A percentile compares a stretch with the other conserved stretches of the same genome.
phyloP scores from a whole-genome alignment of 2,797 vertebrate genomes.

The Argentina silus region DNA sequence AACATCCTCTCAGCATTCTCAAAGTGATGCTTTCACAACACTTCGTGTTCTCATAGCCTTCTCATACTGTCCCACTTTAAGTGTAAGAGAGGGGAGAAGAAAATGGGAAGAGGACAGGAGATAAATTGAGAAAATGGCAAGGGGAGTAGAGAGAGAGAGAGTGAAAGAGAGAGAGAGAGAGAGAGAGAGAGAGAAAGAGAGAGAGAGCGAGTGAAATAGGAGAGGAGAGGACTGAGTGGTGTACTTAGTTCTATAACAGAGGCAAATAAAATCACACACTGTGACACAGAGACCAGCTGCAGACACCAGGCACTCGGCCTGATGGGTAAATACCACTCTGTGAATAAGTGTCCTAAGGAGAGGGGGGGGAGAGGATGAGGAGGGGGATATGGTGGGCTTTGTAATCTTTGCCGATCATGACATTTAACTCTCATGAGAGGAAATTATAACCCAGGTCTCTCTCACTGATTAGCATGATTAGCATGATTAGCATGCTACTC shows the following conservation, averaged over 20 bases:
- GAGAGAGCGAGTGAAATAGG: conserved; percentile 11
- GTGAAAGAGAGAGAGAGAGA: not conserved
- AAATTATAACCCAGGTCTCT: not conserved
- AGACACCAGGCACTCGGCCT: not conserved
- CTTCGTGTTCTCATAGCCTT: not conserved
- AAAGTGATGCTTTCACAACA: not conserved
- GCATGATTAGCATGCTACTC: not conserved
- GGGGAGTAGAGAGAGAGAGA: not conserved
- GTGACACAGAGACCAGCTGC: not conserved
- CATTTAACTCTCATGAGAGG: not conserved
- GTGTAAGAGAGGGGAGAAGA: not conserved
- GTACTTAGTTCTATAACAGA: not conserved
- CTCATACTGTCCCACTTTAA: not conserved
- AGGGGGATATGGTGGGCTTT: not conserved
- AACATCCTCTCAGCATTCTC: not conserved
- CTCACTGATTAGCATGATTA: conserved; percentile 26
- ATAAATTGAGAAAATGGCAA: not conserved
- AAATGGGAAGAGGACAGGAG: not conserved
- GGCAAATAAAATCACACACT: not conserved
- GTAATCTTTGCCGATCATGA: not conserved
- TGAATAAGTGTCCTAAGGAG: not conserved
- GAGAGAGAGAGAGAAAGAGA: not conserved
- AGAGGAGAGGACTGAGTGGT: not conserved
- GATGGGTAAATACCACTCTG: not conserved
- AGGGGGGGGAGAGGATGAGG: not conserved